phyloP scores from a whole-genome alignment of 2,113 vertebrate genomes.

The Psilopogon haemacephalus region DNA sequence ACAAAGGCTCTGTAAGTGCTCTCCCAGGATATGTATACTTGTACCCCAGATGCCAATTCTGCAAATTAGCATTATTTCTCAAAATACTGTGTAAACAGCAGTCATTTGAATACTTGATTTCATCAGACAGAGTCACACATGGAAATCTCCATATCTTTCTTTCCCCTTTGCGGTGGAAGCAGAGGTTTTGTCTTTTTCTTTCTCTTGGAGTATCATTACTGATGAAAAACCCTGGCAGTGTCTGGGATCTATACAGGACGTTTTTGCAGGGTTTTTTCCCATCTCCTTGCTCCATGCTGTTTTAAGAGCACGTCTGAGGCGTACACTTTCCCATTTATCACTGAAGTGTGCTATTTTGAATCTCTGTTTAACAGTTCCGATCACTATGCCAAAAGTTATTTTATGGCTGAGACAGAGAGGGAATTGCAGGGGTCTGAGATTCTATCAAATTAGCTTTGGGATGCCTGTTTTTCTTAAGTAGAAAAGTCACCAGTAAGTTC shows the following conservation, averaged over 20 bases:
- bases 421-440: background rate
- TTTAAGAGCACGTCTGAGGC: background rate
- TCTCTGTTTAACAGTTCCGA: background rate
- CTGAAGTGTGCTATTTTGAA: background rate
- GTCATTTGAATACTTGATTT: slow-evolving; percentile 67
- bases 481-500: background rate
- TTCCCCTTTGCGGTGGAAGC: slow-evolving; percentile 32
- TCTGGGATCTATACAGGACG: slow-evolving; percentile 6
- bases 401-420: background rate
- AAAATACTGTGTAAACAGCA: slow-evolving; percentile 71
- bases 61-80: slow-evolving; percentile 74
- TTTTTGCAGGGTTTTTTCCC: background rate
- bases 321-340: background rate
- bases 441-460: background rate
- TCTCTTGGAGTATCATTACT: slow-evolving; percentile 32
- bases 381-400: background rate
- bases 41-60: slow-evolving; percentile 66
- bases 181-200: slow-evolving; percentile 56
- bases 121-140: slow-evolving; percentile 13
- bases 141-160: slow-evolving; percentile 50
- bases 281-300: background rate
- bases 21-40: slow-evolving; percentile 60
- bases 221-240: slow-evolving; percentile 23
- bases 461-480: background rate
- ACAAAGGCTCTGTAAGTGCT: slow-evolving; percentile 69